Evolutionary conservation across 1,140 invertebrate species (phyloP).

Genomic region (Halesus radiatus): DNA sequence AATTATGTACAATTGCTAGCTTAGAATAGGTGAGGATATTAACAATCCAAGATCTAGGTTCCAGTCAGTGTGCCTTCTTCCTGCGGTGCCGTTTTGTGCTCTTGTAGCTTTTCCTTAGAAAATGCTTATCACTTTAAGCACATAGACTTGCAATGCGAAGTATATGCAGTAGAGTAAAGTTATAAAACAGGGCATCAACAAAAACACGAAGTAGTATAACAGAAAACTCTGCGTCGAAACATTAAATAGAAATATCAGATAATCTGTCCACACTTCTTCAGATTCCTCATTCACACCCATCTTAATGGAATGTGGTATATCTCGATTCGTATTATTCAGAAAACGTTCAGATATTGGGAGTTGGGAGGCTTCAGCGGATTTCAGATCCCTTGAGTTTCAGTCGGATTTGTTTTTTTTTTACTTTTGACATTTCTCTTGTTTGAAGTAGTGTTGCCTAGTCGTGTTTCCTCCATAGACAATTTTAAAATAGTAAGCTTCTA

Average conservation of each 20-base stretch:
- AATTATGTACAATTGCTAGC: no score
- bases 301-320: background rate
- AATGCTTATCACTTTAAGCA: conserved; percentile 7
- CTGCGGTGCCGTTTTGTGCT: background rate
- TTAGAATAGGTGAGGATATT: background rate
- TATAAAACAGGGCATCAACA: conserved; percentile 5
- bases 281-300: background rate
- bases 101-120: background rate
- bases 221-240: conserved; percentile 6
- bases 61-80: conserved; percentile 3
- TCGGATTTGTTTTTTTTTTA: no score
- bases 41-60: conserved; percentile 9
- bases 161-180: conserved; percentile 14
- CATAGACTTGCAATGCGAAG: conserved; percentile 9
- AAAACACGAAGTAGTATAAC: conserved; percentile 14
- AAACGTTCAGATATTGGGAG: no score
- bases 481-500: no score
- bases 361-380: no score
- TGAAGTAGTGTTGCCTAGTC: no score
- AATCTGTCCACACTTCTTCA: conserved; percentile 17
- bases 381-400: no score
- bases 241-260: conserved; percentile 5
- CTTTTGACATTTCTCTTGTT: no score
- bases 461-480: no score
- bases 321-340: background rate